Evolutionary conservation across 2,113 vertebrate genomes (phyloP), one percentile per base, ranked within the genome.

Genomic region (Varanus komodoensis): DNA sequence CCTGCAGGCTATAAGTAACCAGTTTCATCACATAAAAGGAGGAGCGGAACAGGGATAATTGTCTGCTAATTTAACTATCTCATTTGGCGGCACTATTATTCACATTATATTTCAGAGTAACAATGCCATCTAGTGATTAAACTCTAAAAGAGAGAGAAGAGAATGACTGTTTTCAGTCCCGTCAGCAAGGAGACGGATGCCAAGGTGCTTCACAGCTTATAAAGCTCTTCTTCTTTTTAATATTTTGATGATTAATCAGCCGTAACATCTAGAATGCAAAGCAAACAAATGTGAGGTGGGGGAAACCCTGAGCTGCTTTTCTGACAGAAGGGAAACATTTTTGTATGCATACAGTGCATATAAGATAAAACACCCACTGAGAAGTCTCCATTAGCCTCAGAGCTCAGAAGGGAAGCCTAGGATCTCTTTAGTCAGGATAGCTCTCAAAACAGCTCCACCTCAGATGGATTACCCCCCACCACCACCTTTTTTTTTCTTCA

Each of bases 1-100:
- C 98, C 98, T 98, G 98, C 97, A 95, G 98, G 98, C 98, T 96
- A 91, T 90, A 93, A 96, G 97, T 94, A 97, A 93, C 97, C 95
- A 91, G 89, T 96, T 96, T 96, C 95, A 94, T 79, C 87, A 93
- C 93, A 87, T 71, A 75, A 93, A 97, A 95, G 92, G 87, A 91
- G 92, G 92, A 96, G 92, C 57, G 74, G 95, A 95, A 94, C 77
- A 89, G 90, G 96, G 96, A 96, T 93, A 97, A 97, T 97, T 96
- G 96, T 95, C 96, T 97, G 93, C 95, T 96, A 93, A 97, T 97
- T 97, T 96, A 97, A 97, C 95, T 93, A 96, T 89, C 95, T 91
- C 96, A 91, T 95, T 96, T 96, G 95, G 93, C 92, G 89, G 94
- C 78, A 87, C 91, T 92, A 87, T 93, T 95, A 95, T 94, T 94